Evolutionary conservation across 2,113 vertebrate genomes (phyloP), one percentile per base, ranked within the genome.

Genomic region (Elgaria multicarinata): DNA sequence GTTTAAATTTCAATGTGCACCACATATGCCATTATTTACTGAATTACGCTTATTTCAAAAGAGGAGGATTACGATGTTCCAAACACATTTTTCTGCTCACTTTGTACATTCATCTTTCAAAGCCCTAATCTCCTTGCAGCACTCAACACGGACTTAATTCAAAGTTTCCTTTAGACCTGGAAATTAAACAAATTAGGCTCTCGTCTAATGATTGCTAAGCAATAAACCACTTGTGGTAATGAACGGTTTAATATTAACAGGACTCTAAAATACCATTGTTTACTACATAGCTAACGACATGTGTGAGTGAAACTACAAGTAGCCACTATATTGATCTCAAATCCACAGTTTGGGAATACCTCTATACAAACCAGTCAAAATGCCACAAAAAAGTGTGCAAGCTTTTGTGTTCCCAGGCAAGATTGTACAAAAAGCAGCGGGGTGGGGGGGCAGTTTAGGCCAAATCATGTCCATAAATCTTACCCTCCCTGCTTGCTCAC

Each of bases 41-140:
- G 39, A 82, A 88, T 20, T 86, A 53, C 83, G 87, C 91, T 94
- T n/a, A 75, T 12, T 89, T 93, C 90, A 88, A 88, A 79, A 91
- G 83, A 24, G 36, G 46, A 66, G 92, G 91, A 87, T 93, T 88
- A 92, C 93, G 90, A 90, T 71, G 46, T 93, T 95, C 93, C 82
- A 31, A 89, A 31, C 87, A 71, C 9, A 88, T 89, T 92, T 93
- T 93, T 88, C n/a, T 88, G n/a, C 0, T 69, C 55, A 76, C 14
- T 53, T 89, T 89, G 3, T 77, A 83, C 24, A 74, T 83, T 1
- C 10, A 79, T 87, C 88, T 46, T 77, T 88, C 67, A 81, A 89
- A 92, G 62, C 33, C 79, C 33, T 90, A 80, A 81, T 28, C 42
- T 90, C 76, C n/a, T n/a, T 89, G 9, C 33, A 85, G 66, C 10